Conservation (phyloP, 1,140 invertebrate species). For the Thaumatotibia leucotreta region DNA sequence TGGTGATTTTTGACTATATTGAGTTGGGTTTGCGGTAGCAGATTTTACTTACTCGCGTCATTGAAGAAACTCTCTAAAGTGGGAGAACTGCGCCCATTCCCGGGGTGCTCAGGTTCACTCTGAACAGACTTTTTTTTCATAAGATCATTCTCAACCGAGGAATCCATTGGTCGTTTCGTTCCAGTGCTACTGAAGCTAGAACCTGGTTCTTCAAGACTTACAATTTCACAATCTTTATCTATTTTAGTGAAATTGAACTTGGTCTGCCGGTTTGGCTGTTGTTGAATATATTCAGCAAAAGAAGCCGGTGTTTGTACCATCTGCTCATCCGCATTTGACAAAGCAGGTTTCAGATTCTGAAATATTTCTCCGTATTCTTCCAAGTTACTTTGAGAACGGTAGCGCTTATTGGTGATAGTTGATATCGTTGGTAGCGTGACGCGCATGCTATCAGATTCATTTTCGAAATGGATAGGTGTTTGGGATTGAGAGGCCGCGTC, state of each 20-base stretch:
- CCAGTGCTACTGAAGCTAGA: not conserved
- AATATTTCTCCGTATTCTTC: not conserved
- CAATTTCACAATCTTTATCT: not conserved
- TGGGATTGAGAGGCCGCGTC: not conserved
- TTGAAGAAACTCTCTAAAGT: slow-evolving; percentile 21
- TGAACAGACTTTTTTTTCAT: slow-evolving; percentile 14
- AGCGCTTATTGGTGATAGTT: not conserved
- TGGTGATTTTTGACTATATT: no score
- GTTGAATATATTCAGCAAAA: not conserved
- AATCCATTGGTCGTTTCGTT: slow-evolving; percentile 13
- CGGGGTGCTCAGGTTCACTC: not conserved
- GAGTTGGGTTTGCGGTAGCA: no score
- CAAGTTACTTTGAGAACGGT: not conserved
- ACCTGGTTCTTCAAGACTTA: not conserved
- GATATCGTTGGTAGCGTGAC: not conserved
- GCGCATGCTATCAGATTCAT: not conserved
- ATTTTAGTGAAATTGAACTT: not conserved
- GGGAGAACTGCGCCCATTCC: not conserved
- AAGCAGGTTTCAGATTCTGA: not conserved
- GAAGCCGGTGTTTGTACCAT: not conserved
- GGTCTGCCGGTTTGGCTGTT: not conserved
- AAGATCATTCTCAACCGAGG: not conserved
- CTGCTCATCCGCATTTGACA: not conserved
- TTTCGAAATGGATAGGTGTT: not conserved
- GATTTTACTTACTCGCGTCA: slow-evolving; percentile 22